Percentiles rank a stretch among this genome's conserved stretches.
These are phyloP conservation scores for Nezara viridula DNA, from an alignment of 2,888 invertebrate species.

Conservation along the genomic window DNA sequence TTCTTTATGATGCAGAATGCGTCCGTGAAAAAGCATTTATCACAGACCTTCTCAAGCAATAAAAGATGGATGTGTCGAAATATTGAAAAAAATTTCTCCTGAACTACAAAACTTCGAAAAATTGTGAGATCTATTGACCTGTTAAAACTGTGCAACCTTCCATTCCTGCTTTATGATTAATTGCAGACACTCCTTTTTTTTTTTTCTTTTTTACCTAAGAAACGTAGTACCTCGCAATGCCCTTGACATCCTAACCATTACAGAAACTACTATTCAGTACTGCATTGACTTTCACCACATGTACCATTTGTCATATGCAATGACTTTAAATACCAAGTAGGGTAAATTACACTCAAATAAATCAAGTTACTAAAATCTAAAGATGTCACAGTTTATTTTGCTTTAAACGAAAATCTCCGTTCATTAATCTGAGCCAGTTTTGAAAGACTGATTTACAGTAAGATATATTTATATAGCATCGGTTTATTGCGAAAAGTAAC, in stretches of 20 bases:
- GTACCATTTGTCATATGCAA: background rate
- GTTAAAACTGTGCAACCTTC: background rate
- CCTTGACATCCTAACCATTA: background rate
- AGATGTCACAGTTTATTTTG: too few relatives aligned
- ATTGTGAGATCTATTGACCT: background rate
- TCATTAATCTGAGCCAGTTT: too few relatives aligned
- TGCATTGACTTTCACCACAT: background rate
- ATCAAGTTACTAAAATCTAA: too few relatives aligned
- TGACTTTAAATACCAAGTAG: background rate
- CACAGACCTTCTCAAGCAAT: too few relatives aligned
- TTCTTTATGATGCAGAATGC: background rate
- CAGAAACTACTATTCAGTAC: background rate
- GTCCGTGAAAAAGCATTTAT: background rate
- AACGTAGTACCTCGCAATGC: background rate
- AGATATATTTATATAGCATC: too few relatives aligned
- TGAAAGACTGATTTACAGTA: too few relatives aligned
- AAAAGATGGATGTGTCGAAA: too few relatives aligned
- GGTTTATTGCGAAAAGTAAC: too few relatives aligned
- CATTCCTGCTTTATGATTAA: background rate
- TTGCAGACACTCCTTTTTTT: background rate
- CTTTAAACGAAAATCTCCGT: too few relatives aligned
- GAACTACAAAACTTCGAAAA: background rate
- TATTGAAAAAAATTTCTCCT: background rate
- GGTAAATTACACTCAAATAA: too few relatives aligned
- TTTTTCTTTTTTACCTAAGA: background rate